These are phyloP conservation scores for Porites lobata DNA, from an alignment of 92 coral and sea anemone species.

Conservation along the genomic window DNA sequence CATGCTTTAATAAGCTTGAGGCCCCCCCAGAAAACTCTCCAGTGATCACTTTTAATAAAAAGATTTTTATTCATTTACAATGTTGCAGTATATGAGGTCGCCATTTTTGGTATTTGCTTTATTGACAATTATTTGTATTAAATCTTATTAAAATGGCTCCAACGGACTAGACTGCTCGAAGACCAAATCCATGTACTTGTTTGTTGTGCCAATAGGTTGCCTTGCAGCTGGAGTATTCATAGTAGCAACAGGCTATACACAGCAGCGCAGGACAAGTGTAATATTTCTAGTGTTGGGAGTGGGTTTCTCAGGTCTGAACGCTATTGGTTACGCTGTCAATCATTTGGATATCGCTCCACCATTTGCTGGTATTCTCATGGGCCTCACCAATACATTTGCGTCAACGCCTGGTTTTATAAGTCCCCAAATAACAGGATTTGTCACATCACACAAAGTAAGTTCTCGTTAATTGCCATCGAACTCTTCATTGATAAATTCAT, in stretches of 20 bases:
- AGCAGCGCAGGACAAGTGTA: slow-evolving; percentile 84
- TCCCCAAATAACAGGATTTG: slow-evolving; percentile 95
- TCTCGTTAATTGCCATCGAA: not conserved
- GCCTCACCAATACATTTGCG: slow-evolving; percentile 97
- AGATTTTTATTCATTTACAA: no score
- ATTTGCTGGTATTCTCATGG: slow-evolving; percentile 98
- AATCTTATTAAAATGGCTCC: no score
- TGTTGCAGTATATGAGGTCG: no score
- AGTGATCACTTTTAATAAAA: no score
- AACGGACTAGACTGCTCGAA: no score
- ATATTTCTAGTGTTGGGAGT: slow-evolving; percentile 94
- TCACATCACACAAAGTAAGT: slow-evolving; percentile 90
- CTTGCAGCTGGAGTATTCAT: slow-evolving; percentile 93
- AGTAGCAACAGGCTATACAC: slow-evolving; percentile 95
- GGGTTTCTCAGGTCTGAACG: slow-evolving; percentile 98
- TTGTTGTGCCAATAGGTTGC: slow-evolving; percentile 74
- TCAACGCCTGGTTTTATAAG: slow-evolving; percentile 98
- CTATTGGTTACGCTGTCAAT: slow-evolving; percentile 98
- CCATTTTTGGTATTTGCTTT: no score
- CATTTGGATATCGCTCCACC: slow-evolving; percentile 96
- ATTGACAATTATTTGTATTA: no score
- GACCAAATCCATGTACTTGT: not conserved
- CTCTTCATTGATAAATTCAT: not conserved
- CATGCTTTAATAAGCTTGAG: no score
- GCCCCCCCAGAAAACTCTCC: no score